A percentile compares a stretch with the other conserved stretches of the same genome.
These are phyloP conservation scores for Toxostoma redivivum DNA, from an alignment of 2,113 vertebrate species.

Conservation along the genomic window DNA sequence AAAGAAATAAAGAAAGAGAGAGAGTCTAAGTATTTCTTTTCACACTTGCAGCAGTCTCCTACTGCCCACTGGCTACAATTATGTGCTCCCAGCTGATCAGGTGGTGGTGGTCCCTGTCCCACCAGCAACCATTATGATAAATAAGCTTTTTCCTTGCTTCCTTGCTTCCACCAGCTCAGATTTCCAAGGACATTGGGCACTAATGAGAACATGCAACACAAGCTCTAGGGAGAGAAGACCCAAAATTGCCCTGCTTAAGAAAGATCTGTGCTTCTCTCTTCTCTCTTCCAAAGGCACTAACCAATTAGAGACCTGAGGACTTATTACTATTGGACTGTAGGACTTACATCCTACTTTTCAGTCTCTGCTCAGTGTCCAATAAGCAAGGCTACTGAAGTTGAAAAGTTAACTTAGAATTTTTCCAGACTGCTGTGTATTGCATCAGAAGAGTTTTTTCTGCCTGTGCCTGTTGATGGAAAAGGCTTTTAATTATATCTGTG, in stretches of 20 bases:
- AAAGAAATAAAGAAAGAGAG: not conserved
- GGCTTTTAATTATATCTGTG: conserved; percentile 20
- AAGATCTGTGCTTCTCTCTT: not conserved
- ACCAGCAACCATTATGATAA: not conserved
- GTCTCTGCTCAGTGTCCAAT: not conserved
- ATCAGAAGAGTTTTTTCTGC: not conserved
- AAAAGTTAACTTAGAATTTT: not conserved
- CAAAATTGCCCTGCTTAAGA: not conserved
- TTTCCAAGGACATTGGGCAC: not conserved
- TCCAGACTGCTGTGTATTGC: not conserved
- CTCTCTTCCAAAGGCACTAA: not conserved
- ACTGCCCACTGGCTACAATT: not conserved
- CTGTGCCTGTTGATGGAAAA: not conserved
- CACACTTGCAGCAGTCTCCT: not conserved
- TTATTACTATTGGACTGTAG: not conserved
- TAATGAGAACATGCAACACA: not conserved
- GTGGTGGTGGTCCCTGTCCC: not conserved
- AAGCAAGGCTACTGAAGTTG: not conserved
- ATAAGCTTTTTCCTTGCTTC: not conserved
- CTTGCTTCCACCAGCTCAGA: not conserved
- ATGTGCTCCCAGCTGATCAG: not conserved
- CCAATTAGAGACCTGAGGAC: not conserved
- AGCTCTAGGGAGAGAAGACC: not conserved
- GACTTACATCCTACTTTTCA: not conserved
- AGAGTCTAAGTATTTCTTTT: not conserved